Conservation (phyloP, 2,113 vertebrate species). For the Cichladusa arquata region DNA sequence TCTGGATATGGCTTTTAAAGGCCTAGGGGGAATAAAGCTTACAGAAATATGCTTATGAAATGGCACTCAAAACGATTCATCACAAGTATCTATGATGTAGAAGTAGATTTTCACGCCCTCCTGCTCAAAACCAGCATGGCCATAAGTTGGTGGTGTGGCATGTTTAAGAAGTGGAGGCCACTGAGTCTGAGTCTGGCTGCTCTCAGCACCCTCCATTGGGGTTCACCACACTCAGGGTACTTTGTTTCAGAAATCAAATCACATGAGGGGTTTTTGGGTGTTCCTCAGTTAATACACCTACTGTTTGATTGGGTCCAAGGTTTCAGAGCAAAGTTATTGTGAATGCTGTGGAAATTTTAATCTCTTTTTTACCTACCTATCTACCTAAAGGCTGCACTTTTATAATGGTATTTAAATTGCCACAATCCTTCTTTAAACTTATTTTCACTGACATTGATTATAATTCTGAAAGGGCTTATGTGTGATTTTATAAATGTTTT, state of each 20-base stretch:
- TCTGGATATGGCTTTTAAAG: not conserved
- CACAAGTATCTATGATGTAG: not conserved
- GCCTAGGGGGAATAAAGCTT: not conserved
- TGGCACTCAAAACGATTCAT: not conserved
- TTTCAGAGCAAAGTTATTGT: not conserved
- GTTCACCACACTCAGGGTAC: not conserved
- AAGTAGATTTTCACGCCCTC: not conserved
- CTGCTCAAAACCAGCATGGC: not conserved
- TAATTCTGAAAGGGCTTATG: not conserved
- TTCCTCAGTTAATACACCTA: not conserved
- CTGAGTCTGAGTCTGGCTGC: not conserved
- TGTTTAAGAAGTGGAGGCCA: not conserved
- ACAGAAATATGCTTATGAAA: not conserved
- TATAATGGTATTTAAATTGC: not conserved
- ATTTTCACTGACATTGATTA: not conserved
- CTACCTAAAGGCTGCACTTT: not conserved
- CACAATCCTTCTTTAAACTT: not conserved
- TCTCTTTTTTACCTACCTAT: not conserved
- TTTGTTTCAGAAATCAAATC: not conserved
- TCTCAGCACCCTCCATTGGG: fast-evolving
- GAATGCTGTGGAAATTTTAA: not conserved
- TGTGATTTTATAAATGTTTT: not conserved
- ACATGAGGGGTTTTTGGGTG: not conserved
- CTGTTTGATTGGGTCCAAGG: not conserved
- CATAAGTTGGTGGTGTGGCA: not conserved